These are phyloP conservation scores for Thysanoteuthis rhombus DNA, from an alignment of 2,888 invertebrate species.

Conservation along the genomic window DNA sequence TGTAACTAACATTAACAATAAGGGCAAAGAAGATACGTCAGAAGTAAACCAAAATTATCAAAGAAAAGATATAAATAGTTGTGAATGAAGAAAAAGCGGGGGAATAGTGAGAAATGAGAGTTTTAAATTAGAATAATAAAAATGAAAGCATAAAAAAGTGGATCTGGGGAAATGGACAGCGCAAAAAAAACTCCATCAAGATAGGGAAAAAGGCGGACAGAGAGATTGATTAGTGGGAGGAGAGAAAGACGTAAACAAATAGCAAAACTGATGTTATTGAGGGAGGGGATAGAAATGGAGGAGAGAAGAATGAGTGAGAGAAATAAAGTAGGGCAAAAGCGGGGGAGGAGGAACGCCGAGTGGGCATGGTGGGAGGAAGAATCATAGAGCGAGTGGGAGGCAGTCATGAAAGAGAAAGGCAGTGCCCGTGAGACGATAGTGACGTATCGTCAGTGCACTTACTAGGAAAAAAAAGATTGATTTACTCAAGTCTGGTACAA, in stretches of 20 bases:
- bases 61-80: no score
- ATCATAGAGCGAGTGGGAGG: not conserved
- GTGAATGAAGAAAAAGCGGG: not conserved
- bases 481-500: not conserved
- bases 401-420: not conserved
- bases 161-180: not conserved
- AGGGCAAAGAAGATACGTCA: not conserved
- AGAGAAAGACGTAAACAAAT: constrained; percentile 1
- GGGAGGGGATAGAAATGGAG: not conserved
- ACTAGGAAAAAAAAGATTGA: not conserved
- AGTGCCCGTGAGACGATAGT: not conserved
- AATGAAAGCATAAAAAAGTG: not conserved
- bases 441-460: not conserved
- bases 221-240: not conserved
- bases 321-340: not conserved
- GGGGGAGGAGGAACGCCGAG: not conserved
- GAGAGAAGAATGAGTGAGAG: not conserved
- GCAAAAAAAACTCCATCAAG: not conserved
- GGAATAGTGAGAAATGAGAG: not conserved
- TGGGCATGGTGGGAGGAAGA: not conserved
- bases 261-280: not conserved
- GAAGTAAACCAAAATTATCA: not conserved
- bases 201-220: no score
- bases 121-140: not conserved
- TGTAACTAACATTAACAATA: no score